Base-by-base conservation (phyloP, 2,113 vertebrate species). In the Puma concolor region DNA sequence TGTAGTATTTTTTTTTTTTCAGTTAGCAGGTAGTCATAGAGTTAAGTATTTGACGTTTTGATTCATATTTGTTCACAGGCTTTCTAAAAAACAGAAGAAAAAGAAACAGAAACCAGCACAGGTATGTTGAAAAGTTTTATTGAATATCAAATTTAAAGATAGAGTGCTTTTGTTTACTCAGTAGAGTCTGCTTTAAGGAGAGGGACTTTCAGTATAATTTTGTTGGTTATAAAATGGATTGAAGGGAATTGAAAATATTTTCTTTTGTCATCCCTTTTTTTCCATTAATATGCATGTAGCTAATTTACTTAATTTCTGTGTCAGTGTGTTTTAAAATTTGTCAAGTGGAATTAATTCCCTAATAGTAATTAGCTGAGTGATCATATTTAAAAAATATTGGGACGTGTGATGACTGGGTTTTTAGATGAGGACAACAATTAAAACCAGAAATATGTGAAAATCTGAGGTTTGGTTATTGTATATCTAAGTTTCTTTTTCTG, bases 31-130 rank as follows among this genome's bases (percentile, higher is more conserved):
- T 91, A 25, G 80, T 95, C 17, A 67, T n/a, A 92, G 44, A 76
- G 57, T 88, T 41, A 96, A n/a, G 25, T 88, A 29, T 52, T 94
- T 97, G 27, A 96, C 14, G 66, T 91, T 96, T 57, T 69, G 81
- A 21, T 97, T 60, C 41, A 92, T 98, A 76, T 98, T 41, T 96
- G 90, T 17, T 54, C 21, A 94, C 98, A 99, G 99, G 88, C 98
- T 99, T 12, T 99, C 99, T 8, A 99, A 99, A 98, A 99, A 99
- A 97, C 99, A 99, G 98, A 99, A 99, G 98, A 99, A 99, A 97
- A 99, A 99, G 96, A 99, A 99, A 96, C 99, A 99, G 98, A 99
- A 99, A 98, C 98, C 97, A 9, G n/a, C 94, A 88, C 98, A 94
- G 98, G 99, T 99, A 97, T 9, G 98, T 96, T 81, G 7, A 63